A percentile compares a stretch with the other conserved stretches of the same genome.
These are phyloP conservation scores for Heterohyrax brucei DNA, from an alignment of 2,797 vertebrate genomes.

Conservation along the genomic window DNA sequence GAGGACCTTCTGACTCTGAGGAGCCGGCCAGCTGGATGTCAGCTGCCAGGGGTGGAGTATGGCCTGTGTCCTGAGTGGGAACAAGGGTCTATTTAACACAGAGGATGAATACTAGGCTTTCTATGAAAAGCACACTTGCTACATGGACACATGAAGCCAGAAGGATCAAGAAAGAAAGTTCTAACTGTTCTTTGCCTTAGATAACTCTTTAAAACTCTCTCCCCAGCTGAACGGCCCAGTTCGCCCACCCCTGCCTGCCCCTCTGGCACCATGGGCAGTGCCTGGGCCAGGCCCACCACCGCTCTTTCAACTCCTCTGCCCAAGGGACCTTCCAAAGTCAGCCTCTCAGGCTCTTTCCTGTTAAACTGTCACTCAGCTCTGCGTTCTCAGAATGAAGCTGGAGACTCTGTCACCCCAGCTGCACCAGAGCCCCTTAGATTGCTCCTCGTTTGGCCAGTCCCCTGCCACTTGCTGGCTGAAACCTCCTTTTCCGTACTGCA, in stretches of 20 bases:
- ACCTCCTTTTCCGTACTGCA: not conserved
- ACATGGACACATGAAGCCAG: not conserved
- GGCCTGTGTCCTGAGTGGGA: not conserved
- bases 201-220: not conserved
- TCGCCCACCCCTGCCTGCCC: not conserved
- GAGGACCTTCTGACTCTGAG: not conserved
- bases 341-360: not conserved
- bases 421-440: not conserved
- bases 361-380: not conserved
- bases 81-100: not conserved
- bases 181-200: not conserved
- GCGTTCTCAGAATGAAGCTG: not conserved
- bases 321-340: not conserved
- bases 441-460: not conserved
- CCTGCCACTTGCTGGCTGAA: not conserved
- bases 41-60: not conserved
- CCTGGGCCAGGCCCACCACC: not conserved
- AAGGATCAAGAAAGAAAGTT: not conserved
- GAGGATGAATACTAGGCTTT: conserved; percentile 41
- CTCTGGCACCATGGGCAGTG: not conserved
- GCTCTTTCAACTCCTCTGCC: not conserved
- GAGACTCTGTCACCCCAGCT: not conserved
- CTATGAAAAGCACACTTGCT: conserved; percentile 45
- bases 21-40: conserved; percentile 10
- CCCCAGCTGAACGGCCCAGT: not conserved